Evolutionary conservation across 1,140 invertebrate genomes (phyloP).

Genomic region (Coenobita brevimanus): DNA sequence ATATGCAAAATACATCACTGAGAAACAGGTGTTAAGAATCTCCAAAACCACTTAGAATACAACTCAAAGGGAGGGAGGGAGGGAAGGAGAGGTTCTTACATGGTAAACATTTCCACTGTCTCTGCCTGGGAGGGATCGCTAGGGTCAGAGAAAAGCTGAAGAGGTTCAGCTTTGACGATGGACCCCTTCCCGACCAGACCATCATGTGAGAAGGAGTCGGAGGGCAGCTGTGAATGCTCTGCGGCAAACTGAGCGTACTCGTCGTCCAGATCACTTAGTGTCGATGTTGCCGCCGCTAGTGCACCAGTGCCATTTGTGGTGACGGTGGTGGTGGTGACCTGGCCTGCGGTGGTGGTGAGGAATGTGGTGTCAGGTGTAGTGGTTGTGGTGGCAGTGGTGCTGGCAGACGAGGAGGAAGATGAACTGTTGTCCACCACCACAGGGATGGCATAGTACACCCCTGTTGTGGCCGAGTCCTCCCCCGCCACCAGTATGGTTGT

Average conservation of each 20-base stretch:
- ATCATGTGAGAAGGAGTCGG: conserved; percentile 26
- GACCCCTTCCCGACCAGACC: conserved; percentile 43
- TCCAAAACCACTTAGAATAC: too few relatives aligned
- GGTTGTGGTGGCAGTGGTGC: conserved; percentile 1
- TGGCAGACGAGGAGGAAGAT: neutral
- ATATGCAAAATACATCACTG: too few relatives aligned
- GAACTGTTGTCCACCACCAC: conserved; percentile 45
- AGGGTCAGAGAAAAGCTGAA: conserved; percentile 51
- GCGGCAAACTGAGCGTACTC: conserved; percentile 61
- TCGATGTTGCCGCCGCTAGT: conserved; percentile 13
- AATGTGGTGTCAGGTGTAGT: conserved; percentile 7
- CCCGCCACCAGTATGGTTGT: conserved; percentile 62
- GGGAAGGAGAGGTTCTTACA: too few relatives aligned
- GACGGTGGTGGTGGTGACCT: conserved; percentile 18
- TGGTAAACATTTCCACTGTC: conserved; percentile 57
- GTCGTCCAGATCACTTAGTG: conserved; percentile 35
- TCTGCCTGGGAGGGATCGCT: conserved; percentile 54
- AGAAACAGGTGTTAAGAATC: too few relatives aligned
- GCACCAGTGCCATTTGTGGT: conserved; percentile 41
- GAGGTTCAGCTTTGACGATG: conserved; percentile 53
- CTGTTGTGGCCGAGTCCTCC: conserved; percentile 53
- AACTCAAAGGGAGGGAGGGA: too few relatives aligned
- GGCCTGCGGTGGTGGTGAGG: neutral
- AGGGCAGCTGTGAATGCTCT: conserved; percentile 48
- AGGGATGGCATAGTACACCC: conserved; percentile 59